Base-by-base conservation (phyloP, 2,797 vertebrate species). In the Falco berigora region DNA sequence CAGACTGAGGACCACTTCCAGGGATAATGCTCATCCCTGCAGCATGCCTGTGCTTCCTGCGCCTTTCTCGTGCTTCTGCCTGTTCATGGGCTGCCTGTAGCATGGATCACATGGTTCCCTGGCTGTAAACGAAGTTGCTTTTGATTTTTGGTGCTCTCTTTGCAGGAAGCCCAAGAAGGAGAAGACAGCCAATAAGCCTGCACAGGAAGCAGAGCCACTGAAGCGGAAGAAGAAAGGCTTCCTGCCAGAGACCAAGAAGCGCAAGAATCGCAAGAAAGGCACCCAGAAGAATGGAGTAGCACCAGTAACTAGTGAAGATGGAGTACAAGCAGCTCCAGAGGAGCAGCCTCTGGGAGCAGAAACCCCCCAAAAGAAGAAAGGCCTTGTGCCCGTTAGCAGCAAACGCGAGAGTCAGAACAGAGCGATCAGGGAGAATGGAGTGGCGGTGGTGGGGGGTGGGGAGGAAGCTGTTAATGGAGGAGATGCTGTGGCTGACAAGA, bases 211-310 rank as follows among this genome's bases (percentile, higher is more conserved):
- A 2, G 64, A 83, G 16, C 15, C 58, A 1, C 69, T 36, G 3
- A 98, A 93, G 67, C 97, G 98, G 86, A 99, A 99, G 98, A 99
- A 98, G 90, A 99, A 99, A 69, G 99, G 99, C 1, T 99, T 99
- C 81, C 97, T 99, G 34, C 99, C 99, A 0, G 99, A 99, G 86
- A 98, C 97, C 7, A 99, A 99, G 63, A 99, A 99, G 86, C 98
- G 99, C 28, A 99, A 98, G 87, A 99, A 98, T 63, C 98, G 98
- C 27, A 98, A 97, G 61, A 98, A 97, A 9, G 56, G 69, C 2
- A 2, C 6, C 75, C 81, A 77, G 92, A 92, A 94, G 86, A 96
- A 93, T 7, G 18, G 94, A 50, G 32, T 95, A 69, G 14, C 42
- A 46, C 5, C 74, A 72, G 61, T 20, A 56, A 22, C 32, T 42